phyloP scores from a whole-genome alignment of 2,113 vertebrate species.

The Ariopsis seemanni region DNA sequence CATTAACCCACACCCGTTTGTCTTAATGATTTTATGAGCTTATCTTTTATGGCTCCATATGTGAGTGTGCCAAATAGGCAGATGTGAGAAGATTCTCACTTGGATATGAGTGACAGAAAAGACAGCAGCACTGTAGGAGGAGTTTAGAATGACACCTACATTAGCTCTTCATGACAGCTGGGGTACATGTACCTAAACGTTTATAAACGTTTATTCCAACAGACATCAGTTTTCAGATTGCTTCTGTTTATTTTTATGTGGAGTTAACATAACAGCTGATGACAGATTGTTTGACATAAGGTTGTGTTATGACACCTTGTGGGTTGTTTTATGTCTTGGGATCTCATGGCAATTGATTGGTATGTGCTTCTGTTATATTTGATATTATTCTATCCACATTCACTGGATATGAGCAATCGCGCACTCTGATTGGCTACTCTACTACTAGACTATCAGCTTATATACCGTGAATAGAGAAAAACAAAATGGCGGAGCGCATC shows the following conservation, averaged over 20 bases:
- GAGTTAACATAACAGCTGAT: not conserved
- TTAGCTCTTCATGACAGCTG: not conserved
- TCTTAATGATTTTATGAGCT: slow-evolving; percentile 24
- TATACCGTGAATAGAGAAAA: too few species aligned
- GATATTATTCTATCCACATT: too few species aligned
- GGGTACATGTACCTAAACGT: not conserved
- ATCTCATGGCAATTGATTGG: not conserved
- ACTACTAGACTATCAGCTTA: too few species aligned
- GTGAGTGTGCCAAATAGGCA: slow-evolving; percentile 1
- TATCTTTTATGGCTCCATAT: slow-evolving; percentile 30
- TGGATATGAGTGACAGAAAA: not conserved
- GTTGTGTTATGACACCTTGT: not conserved
- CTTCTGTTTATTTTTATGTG: not conserved
- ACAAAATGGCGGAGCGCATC: too few species aligned
- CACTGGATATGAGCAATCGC: too few species aligned
- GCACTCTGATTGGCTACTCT: too few species aligned
- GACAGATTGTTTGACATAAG: not conserved
- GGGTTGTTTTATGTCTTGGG: not conserved
- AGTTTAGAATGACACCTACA: slow-evolving; percentile 11
- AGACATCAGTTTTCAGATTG: not conserved
- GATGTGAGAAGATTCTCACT: not conserved
- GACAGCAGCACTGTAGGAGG: not conserved
- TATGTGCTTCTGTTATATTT: not conserved
- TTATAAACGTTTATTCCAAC: not conserved
- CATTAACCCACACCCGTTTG: slow-evolving; percentile 21